Base-by-base conservation (phyloP, 2,113 vertebrate genomes). In the Cynoglossus semilaevis region DNA sequence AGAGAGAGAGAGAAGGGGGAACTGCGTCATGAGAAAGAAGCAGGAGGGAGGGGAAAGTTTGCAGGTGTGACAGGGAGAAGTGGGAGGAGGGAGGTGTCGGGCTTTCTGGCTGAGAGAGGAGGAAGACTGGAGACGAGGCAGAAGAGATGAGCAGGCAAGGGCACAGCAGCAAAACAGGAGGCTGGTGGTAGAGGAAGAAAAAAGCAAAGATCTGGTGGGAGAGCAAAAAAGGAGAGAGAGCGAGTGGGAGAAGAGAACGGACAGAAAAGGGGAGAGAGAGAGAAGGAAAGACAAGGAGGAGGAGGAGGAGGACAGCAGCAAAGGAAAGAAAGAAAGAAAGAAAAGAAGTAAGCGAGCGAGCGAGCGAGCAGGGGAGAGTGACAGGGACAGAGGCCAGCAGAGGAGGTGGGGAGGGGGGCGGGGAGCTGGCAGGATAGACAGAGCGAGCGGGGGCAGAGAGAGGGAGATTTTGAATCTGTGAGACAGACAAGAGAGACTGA, bases 391-490 rank as follows among this genome's bases (percentile, higher is more conserved):
- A 81, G 70, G 79, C 79, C 79, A 77, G 74, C 75, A 51, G 56
- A 73, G 69, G 72, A 79, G 70, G 52, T 50, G 40, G 54, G 75
- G 15, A 4, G 9, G 29, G 22, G 8, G 49, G 22, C 37, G 13
- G 51, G 19, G 58, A 76, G 60, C 72, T 83, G 83, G 83, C 83
- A 86, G 82, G 82, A 79, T 81, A 82, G 80, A 74, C 71, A 48
- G 75, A 78, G 84, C 55, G 72, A 85, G 83, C 76, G 80, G 81
- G 79, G 85, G 83, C 75, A 77, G 85, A 85, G 87, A 87, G 90
- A 90, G 89, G 87, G 89, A 90, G 89, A 90, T 89, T 90, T 89
- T 90, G 87, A 89, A 91, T 90, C 87, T 85, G 84, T 63, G 84
- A 86, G 85, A 86, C 83, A 82, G 81, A 88, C 78, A 55, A 76